Conservation (phyloP, 2,888 invertebrate species). For the Antheraea yamamai region DNA sequence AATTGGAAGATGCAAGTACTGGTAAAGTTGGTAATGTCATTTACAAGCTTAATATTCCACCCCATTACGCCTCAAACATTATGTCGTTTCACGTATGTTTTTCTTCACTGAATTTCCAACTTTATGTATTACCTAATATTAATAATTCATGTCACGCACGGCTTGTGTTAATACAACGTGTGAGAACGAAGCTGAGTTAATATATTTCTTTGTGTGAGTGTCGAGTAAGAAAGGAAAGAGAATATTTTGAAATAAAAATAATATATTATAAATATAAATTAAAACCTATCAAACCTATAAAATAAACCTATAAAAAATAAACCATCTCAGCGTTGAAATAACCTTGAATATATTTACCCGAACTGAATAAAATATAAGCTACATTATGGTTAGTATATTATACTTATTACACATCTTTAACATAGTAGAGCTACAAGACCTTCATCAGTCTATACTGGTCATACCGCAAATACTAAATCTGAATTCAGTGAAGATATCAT, state of each 20-base stretch:
- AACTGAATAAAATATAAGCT: not conserved
- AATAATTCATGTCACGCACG: conserved; percentile 37
- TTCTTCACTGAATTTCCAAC: conserved; percentile 31
- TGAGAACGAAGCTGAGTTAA: conserved; percentile 12
- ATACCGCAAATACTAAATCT: too few relatives aligned
- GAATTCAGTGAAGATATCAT: too few relatives aligned
- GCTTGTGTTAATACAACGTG: conserved; percentile 15
- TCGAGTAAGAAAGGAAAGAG: not conserved
- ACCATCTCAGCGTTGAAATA: not conserved
- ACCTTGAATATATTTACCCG: not conserved
- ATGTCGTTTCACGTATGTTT: conserved; percentile 37
- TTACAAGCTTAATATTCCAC: conserved; percentile 3
- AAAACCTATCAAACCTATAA: too few relatives aligned
- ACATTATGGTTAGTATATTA: not conserved
- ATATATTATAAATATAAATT: not conserved
- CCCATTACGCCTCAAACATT: conserved; percentile 4
- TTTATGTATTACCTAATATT: conserved; percentile 29
- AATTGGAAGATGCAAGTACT: not conserved
- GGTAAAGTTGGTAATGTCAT: not conserved
- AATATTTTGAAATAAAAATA: not conserved
- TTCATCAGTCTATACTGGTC: too few relatives aligned
- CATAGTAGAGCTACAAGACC: too few relatives aligned
- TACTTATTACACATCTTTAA: too few relatives aligned
- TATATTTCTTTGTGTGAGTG: conserved; percentile 1
- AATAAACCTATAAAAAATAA: too few relatives aligned